Evolutionary conservation across 2,797 vertebrate species (phyloP).

Genomic region (Tapera naevia): DNA sequence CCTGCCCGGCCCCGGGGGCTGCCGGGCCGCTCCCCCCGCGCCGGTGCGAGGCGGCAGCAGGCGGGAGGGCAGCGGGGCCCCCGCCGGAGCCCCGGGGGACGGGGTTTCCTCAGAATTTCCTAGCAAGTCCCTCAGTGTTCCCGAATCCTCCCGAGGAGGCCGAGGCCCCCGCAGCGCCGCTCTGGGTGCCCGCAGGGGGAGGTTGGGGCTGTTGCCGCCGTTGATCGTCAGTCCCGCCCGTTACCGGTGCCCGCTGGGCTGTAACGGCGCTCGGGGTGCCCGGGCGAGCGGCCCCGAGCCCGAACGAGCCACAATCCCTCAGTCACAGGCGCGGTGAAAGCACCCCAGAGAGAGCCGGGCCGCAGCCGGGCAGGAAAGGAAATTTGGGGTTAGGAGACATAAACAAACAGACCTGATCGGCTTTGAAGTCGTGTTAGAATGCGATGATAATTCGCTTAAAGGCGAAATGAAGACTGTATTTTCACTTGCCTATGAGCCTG

Average conservation of each 20-base stretch:
- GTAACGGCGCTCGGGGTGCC: no score
- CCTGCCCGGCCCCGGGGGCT: no score
- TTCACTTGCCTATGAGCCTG: not conserved
- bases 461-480: not conserved
- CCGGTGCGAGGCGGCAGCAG: not conserved
- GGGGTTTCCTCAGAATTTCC: not conserved
- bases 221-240: not conserved
- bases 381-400: not conserved
- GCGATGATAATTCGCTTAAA: not conserved
- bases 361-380: not conserved
- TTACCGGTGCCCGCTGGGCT: not conserved
- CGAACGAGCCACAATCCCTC: no score
- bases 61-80: not conserved
- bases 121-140: not conserved
- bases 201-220: not conserved
- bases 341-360: not conserved
- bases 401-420: constrained; percentile 46
- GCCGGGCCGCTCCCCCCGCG: no score
- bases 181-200: not conserved
- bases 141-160: no score
- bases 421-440: not conserved
- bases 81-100: no score
- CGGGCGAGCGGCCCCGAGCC: not conserved
- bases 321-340: no score
- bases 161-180: no score